Conservation (phyloP, 2,797 vertebrate genomes). For the Chelon labrosus region DNA sequence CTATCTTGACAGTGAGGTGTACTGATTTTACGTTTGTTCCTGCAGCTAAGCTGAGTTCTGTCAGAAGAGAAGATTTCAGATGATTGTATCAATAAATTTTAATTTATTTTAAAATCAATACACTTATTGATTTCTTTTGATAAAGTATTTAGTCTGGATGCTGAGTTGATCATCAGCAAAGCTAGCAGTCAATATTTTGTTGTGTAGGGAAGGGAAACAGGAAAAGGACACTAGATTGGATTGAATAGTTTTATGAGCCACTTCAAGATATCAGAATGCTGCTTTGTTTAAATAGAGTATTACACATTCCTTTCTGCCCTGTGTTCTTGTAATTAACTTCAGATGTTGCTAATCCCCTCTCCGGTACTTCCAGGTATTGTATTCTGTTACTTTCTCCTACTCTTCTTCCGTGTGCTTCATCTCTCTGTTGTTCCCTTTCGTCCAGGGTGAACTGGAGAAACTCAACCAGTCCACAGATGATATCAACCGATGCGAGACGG, state of each 20-base stretch:
- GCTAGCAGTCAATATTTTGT: too few species aligned
- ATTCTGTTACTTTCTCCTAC: not conserved
- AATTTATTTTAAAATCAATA: too few species aligned
- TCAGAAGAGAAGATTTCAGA: not conserved
- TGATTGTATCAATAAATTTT: not conserved
- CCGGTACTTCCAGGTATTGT: conserved; percentile 3
- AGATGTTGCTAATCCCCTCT: conserved; percentile 25
- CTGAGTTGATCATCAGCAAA: too few species aligned
- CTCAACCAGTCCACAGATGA: conserved; percentile 96
- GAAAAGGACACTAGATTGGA: too few species aligned
- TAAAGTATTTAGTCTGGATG: too few species aligned
- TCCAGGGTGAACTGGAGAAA: conserved; percentile 95
- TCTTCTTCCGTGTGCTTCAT: conserved; percentile 5
- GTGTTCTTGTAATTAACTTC: conserved; percentile 3
- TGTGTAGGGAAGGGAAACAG: too few species aligned
- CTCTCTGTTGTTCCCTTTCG: conserved; percentile 32
- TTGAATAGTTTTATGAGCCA: too few species aligned
- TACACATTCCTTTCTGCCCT: not conserved
- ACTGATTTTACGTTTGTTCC: not conserved
- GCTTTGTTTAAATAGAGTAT: too few species aligned
- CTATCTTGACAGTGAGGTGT: too few species aligned
- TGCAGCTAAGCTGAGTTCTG: not conserved
- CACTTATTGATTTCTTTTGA: too few species aligned
- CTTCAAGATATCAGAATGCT: not conserved
- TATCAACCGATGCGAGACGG: conserved; percentile 95